Percentiles rank a stretch among this genome's conserved stretches.
These are phyloP conservation scores for Halcyon senegalensis DNA, from an alignment of 2,113 vertebrate genomes.

Conservation along the genomic window DNA sequence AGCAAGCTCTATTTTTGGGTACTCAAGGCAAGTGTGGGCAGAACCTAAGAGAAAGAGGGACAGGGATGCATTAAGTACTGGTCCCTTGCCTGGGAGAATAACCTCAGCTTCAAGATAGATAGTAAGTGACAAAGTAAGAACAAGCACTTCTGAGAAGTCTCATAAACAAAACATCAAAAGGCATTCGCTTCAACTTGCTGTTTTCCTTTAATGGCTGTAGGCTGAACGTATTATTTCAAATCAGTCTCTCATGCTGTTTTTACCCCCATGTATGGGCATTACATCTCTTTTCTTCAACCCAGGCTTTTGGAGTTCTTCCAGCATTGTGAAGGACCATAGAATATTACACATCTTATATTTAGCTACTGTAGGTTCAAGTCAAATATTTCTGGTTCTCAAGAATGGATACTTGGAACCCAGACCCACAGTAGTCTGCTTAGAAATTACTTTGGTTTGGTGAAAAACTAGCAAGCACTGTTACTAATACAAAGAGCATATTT, in stretches of 20 bases:
- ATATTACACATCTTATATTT: slow-evolving; percentile 4
- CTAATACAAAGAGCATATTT: not conserved
- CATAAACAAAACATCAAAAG: not conserved
- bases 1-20: not conserved
- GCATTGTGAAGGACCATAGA: not conserved
- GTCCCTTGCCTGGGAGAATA: not conserved
- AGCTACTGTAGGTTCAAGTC: slow-evolving; percentile 16
- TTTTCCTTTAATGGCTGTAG: slow-evolving; percentile 55
- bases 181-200: not conserved
- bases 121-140: not conserved
- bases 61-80: not conserved
- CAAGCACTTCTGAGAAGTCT: not conserved
- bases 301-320: slow-evolving; percentile 56
- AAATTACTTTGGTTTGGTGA: not conserved
- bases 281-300: not conserved
- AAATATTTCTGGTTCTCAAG: not conserved
- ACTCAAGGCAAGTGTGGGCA: not conserved
- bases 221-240: not conserved
- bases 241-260: slow-evolving; percentile 18
- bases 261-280: slow-evolving; percentile 52
- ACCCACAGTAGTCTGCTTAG: not conserved
- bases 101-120: not conserved
- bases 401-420: not conserved
- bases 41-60: not conserved
- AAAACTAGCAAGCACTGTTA: not conserved